Base-by-base conservation (phyloP, 1,140 invertebrate genomes). In the Stegodyphus dumicola region DNA sequence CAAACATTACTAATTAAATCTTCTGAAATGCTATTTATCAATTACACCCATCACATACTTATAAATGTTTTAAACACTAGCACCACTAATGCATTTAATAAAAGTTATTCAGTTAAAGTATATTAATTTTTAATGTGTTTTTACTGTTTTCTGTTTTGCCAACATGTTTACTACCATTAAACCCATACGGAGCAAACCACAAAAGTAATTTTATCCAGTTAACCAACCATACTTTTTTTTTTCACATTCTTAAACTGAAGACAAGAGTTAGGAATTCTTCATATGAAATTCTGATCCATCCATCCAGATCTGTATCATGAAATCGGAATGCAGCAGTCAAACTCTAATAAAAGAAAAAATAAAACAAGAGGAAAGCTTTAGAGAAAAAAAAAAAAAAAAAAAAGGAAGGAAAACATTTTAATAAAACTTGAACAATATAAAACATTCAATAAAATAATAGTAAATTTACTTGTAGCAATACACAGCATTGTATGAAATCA, bases 261-360 rank as follows among this genome's bases (percentile, higher is more conserved):
- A 99, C 97, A 94, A 99, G 96, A 87, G 93, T 94, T 48, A 99
- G 92, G 91, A 99, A 99, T 89, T 99, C 96, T 91, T 99, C 98
- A 89, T 99, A 99, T 88, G 97, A 95, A 89, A 99, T 98, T 65
- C 95, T 96, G 87, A 99, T 99, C 75, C 97, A 94, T 7, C 98
- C 98, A 92, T 98, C 97, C 91, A 95, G 93, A 91, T 99, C 96
- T 7, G 95, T 96, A 89, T 99, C 98, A 89, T 94, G 94, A 88
- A 95, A 94, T 75, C 95, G 93, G 90, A 99, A 99, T 75, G 97
- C 93, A 86, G 94, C 92, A 75, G 97, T 99, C 87, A 99, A 90
- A 0, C 95, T 98, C 97, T 98, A 92, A 89, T 95, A 94, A 89
- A 90, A 87, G 89, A 89, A 90, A 89, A 67, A 18, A 67, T 0